These are phyloP conservation scores for Teleiodes luculella DNA, from an alignment of 2,888 invertebrate genomes.

Conservation along the genomic window DNA sequence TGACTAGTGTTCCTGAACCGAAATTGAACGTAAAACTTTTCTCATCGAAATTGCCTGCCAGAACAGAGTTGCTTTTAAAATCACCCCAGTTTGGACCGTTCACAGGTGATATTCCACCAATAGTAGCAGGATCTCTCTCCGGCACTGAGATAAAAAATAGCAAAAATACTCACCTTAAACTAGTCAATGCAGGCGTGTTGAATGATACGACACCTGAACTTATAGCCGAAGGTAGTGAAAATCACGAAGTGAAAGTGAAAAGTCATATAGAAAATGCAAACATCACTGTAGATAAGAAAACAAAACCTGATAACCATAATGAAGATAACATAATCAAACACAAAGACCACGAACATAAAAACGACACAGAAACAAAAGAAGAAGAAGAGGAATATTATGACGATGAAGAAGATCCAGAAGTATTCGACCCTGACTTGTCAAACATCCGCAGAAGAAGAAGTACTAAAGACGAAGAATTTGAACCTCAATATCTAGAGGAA, in stretches of 20 bases:
- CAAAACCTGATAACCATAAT: neutral
- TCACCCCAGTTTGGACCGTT: constrained; percentile 87
- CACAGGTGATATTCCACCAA: constrained; percentile 83
- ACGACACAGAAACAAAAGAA: neutral
- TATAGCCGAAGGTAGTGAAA: constrained; percentile 47
- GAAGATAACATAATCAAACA: neutral
- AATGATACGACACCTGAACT: constrained; percentile 41
- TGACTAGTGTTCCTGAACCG: constrained; percentile 77
- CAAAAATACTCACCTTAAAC: constrained; percentile 55
- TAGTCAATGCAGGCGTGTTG: constrained; percentile 48
- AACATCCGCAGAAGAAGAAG: neutral
- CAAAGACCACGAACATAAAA: neutral
- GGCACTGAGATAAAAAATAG: neutral
- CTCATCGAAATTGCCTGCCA: constrained; percentile 64
- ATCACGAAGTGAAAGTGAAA: constrained; percentile 30
- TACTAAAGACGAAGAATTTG: neutral
- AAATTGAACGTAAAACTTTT: constrained; percentile 53
- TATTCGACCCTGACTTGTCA: neutral
- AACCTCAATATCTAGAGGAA: neutral
- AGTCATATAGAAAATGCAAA: constrained; percentile 22
- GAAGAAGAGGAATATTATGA: neutral
- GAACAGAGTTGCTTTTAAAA: constrained; percentile 79
- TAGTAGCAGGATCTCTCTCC: constrained; percentile 29
- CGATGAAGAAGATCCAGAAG: neutral
- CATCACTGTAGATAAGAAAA: neutral